Base-by-base conservation (phyloP, 2,888 invertebrate genomes). In the Tillus elongatus region DNA sequence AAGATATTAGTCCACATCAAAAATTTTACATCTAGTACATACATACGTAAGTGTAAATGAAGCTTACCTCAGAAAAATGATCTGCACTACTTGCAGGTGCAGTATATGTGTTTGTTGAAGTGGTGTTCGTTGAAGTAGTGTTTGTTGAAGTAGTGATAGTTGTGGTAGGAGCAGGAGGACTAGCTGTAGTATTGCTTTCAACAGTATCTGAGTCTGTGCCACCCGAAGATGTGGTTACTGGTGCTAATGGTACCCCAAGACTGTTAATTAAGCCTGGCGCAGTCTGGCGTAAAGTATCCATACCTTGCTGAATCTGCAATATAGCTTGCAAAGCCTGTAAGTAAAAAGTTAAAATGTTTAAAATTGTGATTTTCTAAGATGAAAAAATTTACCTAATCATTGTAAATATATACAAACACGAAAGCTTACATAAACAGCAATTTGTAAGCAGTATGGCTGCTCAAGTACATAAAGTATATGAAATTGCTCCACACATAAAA, bases 271-370 rank as follows among this genome's bases (percentile, higher is more conserved):
- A 72, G 44, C 74, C 78, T 6, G 93, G 93, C 12, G 91, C 91
- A 13, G 89, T 86, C 16, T 77, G 77, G 51, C 90, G 79, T 38
- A 96, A 69, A 57, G 86, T 84, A 59, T 89, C 87, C 77, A 95
- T 80, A 36, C 92, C 93, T 63, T 89, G 87, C 61, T 95, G 95
- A 54, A 97, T 93, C 68, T 95, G 93, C 66, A 88, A 78, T 43
- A 97, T 76, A 33, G 96, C 96, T 62, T 89, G 83, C 54, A 95
- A 64, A 12, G 95, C 90, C 66, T 48, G 15, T 30, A 24, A 39
- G 28, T 15, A 31, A 15, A 13, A 29, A 4, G 4, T 9, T n/a
- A n/a, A n/a, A n/a, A n/a, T n/a, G n/a, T n/a, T n/a, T n/a, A n/a
- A n/a, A n/a, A n/a, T n/a, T 24, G n/a, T 6, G 24, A 24, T n/a